Evolutionary conservation across 2,113 vertebrate genomes (phyloP).

Genomic region (Clupea harengus): DNA sequence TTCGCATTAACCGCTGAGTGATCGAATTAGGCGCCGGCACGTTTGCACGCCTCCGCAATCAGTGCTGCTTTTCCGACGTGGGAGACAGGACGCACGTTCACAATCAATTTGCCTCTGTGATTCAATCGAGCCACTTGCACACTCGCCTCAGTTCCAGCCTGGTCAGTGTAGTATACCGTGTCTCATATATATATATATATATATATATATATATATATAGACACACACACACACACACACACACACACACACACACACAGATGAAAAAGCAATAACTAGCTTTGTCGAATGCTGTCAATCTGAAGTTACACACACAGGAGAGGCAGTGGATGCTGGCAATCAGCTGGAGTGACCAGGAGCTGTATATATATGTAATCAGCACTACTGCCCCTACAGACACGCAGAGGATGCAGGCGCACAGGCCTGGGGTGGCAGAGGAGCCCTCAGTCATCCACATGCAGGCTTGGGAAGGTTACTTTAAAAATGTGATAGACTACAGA

Average conservation of each 20-base stretch:
- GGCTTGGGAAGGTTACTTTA: too few species aligned
- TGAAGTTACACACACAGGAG: not conserved
- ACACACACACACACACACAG: constrained; percentile 27
- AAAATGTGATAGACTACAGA: too few species aligned
- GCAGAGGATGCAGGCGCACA: not conserved
- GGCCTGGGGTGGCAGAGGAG: not conserved
- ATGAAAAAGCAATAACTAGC: not conserved
- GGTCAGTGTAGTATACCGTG: constrained; percentile 8
- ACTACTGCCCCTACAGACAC: not conserved
- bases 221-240: constrained; percentile 15
- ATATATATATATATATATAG: too few species aligned
- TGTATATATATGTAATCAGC: not conserved
- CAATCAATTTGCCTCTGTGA: constrained; percentile 68
- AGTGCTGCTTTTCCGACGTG: constrained; percentile 55
- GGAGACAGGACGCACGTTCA: constrained; percentile 59
- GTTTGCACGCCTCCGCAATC: constrained; percentile 59
- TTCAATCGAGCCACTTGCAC: constrained; percentile 55
- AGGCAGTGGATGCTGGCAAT: not conserved
- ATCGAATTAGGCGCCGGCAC: constrained; percentile 65
- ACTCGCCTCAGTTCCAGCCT: not conserved
- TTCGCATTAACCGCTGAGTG: constrained; percentile 64
- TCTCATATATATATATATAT: too few species aligned
- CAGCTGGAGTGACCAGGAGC: constrained; percentile 5
- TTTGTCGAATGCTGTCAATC: not conserved
- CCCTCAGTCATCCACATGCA: not conserved